Base-by-base conservation (phyloP, 2,797 vertebrate species). In the Acropternis orthonyx region DNA sequence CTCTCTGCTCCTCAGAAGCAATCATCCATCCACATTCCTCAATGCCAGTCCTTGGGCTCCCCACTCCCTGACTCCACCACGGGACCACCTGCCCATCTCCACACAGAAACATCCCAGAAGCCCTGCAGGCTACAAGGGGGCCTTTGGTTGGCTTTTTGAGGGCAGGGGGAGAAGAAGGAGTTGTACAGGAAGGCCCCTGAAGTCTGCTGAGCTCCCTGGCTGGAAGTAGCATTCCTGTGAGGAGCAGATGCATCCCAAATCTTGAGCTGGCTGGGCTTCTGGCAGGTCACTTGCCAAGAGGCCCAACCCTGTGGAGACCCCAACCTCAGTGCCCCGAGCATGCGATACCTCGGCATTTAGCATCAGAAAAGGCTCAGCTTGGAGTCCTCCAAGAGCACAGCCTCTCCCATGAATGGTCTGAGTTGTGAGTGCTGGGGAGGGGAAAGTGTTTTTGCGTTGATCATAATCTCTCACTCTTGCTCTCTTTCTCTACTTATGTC, bases 401-500 rank as follows among this genome's bases (percentile, higher is more conserved):
- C 95, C 93, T 96, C 92, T 97, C 95, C 92, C 80, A 65, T 44
- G 14, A 93, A 89, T 12, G 68, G 81, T 93, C 77, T 93, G 92
- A 94, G 85, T 92, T 95, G 87, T 89, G 93, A 97, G 94, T 94
- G 84, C 94, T 95, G 92, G 94, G 96, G 95, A 96, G 85, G 95
- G 95, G 96, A 96, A 95, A 85, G 46, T 90, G 92, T 92, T 96
- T 79, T 85, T 93, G 66, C 11, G 93, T 88, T 88, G 76, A 85
- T 88, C 90, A 80, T 83, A 68, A 88, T 92, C 90, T 96, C 88
- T 95, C 91, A 76, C 82, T 95, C 88, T 92, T 85, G 86, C 85
- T 80, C 82, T 93, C 84, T 85, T 92, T 97, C 96, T 95, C 93
- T 97, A 94, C 95, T 96, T 96, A 82, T 87, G 97, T 95, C 95